A percentile compares a stretch with the other conserved stretches of the same genome.
These are phyloP conservation scores for Danio tinwini DNA, from an alignment of 2,797 vertebrate species.

Conservation along the genomic window DNA sequence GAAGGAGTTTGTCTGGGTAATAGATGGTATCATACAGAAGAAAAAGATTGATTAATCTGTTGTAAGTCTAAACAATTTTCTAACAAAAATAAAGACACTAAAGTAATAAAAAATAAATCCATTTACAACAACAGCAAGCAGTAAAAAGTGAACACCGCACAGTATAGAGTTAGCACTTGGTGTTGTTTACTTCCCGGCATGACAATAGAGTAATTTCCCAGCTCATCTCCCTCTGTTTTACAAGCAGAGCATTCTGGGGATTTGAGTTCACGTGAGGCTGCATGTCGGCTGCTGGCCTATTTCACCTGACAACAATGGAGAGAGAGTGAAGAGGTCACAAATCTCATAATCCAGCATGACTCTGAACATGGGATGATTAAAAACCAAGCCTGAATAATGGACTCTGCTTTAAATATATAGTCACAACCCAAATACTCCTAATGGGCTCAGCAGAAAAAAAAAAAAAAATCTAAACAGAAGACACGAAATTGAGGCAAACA, in stretches of 20 bases:
- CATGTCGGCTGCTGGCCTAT: slow-evolving; percentile 31
- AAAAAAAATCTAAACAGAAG: background rate
- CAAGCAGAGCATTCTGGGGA: slow-evolving; percentile 29
- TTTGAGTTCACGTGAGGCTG: slow-evolving; percentile 34
- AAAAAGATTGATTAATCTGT: no score
- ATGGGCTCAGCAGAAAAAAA: slow-evolving; percentile 45
- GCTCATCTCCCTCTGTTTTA: background rate
- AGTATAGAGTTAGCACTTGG: no score
- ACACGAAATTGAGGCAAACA: slow-evolving; percentile 34
- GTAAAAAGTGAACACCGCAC: no score
- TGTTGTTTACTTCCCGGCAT: no score
- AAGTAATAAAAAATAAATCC: no score
- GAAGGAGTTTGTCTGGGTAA: no score
- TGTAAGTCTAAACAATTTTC: no score
- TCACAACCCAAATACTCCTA: slow-evolving; percentile 57
- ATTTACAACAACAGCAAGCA: no score
- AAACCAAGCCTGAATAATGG: slow-evolving; percentile 62
- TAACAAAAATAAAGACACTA: no score
- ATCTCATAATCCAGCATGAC: slow-evolving; percentile 69
- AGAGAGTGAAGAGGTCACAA: slow-evolving; percentile 48
- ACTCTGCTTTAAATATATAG: slow-evolving; percentile 60
- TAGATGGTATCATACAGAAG: no score
- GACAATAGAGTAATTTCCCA: no score
- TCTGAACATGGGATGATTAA: slow-evolving; percentile 65
- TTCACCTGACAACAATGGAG: slow-evolving; percentile 49